Percentiles rank a stretch among this genome's conserved stretches.
Evolutionary conservation across 2,797 vertebrate species (phyloP).

Genomic region (Tragopan temminckii): DNA sequence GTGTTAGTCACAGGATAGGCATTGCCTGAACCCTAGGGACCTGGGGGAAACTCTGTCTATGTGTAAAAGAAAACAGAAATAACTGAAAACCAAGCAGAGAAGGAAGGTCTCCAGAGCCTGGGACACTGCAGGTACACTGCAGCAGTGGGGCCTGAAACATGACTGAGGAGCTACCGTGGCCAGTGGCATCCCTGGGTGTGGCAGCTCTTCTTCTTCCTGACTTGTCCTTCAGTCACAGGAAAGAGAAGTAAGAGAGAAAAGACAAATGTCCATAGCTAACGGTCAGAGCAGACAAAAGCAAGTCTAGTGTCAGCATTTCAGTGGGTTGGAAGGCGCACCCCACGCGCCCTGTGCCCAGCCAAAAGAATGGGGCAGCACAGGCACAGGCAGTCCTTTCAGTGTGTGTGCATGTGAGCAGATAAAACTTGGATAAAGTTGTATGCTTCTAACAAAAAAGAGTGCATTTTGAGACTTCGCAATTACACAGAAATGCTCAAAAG

Average conservation of each 20-base stretch:
- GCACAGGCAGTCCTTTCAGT: background rate
- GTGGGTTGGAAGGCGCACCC: background rate
- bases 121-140: background rate
- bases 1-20: background rate
- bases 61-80: background rate
- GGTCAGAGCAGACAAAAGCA: background rate
- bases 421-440: background rate
- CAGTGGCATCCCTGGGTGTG: background rate
- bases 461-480: background rate
- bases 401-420: background rate
- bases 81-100: background rate
- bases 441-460: background rate
- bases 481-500: slow-evolving; percentile 5
- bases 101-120: background rate
- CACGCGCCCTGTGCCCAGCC: background rate
- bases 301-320: background rate
- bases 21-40: background rate
- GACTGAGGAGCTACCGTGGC: accelerated
- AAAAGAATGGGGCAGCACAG: background rate
- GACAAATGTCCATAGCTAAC: background rate
- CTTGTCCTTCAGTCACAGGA: background rate
- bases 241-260: background rate
- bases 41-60: background rate
- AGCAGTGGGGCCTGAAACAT: background rate
- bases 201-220: background rate